Percentiles rank a stretch among this genome's conserved stretches.
phyloP scores from a whole-genome alignment of 2,888 invertebrate species.

The Thalpophila matura region DNA sequence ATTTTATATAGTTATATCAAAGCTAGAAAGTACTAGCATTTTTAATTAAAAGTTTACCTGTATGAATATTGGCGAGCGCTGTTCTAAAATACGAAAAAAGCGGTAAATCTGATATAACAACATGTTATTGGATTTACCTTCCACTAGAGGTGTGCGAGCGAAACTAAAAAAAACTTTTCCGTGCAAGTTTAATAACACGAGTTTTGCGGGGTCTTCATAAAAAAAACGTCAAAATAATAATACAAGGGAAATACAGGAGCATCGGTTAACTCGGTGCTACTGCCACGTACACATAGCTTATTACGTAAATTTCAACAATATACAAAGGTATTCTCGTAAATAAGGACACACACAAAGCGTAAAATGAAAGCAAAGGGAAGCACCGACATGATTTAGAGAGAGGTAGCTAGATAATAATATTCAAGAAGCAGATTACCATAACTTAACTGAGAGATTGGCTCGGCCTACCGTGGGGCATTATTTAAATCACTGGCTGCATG shows the following conservation, averaged over 20 bases:
- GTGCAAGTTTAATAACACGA: conserved; percentile 40
- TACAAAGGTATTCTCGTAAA: conserved; percentile 72
- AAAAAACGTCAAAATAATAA: conserved; percentile 29
- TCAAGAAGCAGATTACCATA: conserved; percentile 76
- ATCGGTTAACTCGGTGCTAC: conserved; percentile 16
- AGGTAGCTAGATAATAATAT: conserved; percentile 71
- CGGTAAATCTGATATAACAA: conserved; percentile 10
- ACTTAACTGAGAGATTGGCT: conserved; percentile 73
- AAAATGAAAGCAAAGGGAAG: conserved; percentile 69
- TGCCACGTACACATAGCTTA: conserved; percentile 47
- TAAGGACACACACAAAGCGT: conserved; percentile 71
- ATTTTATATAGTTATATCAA: too few species aligned
- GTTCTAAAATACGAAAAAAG: conserved; percentile 13
- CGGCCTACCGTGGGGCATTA: conserved; percentile 72
- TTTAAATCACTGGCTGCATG: conserved; percentile 77
- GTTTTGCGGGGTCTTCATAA: conserved; percentile 30
- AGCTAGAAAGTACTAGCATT: conserved; percentile 15
- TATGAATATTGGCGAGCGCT: conserved; percentile 16
- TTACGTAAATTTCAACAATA: conserved; percentile 68
- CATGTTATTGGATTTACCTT: conserved; percentile 26
- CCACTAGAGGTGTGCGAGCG: conserved; percentile 3
- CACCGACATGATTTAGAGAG: conserved; percentile 68
- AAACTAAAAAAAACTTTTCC: conserved; percentile 24
- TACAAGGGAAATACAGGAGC: conserved; percentile 23
- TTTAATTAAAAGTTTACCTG: conserved; percentile 35